Evolutionary conservation across 2,888 invertebrate genomes (phyloP), one percentile per base, ranked within the genome.

Genomic region (Calameuta idolon): DNA sequence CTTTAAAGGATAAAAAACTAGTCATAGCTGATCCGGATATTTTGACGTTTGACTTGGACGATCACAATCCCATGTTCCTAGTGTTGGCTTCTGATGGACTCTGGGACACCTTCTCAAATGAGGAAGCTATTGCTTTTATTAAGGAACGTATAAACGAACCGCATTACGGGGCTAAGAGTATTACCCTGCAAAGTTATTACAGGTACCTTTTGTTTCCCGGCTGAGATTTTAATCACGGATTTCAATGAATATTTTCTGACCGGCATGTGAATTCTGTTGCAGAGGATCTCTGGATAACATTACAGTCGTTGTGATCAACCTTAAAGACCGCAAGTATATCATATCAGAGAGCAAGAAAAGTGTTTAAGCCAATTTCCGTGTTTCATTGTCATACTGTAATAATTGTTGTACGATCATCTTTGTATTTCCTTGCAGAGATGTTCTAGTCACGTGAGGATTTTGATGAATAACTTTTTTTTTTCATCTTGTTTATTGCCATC

Each of bases 21-120:
- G 97, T 99, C 78, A 98, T 98, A 84, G 98, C 98, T 4, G 97
- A 98, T 91, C 99, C 99, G 11, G 98, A 99, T 91, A 97, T 99
- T 85, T 93, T 98, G 85, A 96, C 97, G 40, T 98, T 98, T 90
- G 96, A 98, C 92, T 93, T 98, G 79, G 94, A 94, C 79, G 96
- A 97, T 91, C 96, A 97, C 88, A 95, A 95, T 88, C 98, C 98
- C 0, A 94, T 95, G 93, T 99, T 99, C 92, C 92, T 98, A 85
- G 95, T 99, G 81, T 93, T 99, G 79, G 99, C 98, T 23, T 97
- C 98, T 1, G 99, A 99, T 93, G 99, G 99, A 2, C 93, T 99
- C 55, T 99, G 98, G 98, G 99, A 99, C 91, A 98, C 97, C 33
- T 98, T 98, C 91, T 94, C 96, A 73, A 98, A 98, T 92, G 98